Base-by-base conservation (phyloP, 2,888 invertebrate species). In the Chloroclystis v-ata region DNA sequence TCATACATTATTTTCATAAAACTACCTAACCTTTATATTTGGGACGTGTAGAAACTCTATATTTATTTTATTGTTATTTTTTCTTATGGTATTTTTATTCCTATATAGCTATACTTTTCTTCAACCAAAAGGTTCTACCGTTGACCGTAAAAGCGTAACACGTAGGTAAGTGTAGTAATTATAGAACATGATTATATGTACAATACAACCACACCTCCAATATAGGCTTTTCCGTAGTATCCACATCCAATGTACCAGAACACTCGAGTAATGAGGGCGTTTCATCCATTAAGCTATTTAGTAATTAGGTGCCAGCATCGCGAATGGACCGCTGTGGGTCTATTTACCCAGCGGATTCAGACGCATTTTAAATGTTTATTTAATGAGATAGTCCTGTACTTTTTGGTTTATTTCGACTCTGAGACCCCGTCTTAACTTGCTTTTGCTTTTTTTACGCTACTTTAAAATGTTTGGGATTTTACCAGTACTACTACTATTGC, bases 211-310 rank as follows among this genome's bases (percentile, higher is more conserved):
- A 20, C 20, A 20, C 5, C n/a, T n/a, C n/a, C 3, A 20, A 20
- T 5, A 20, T 5, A 20, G 20, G 37, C 33, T 2, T 25, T 29
- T 24, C 40, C 13, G 44, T 43, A 40, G 33, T 43, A 50, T 45
- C 49, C 44, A 13, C 47, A 37, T 43, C 43, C 49, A 40, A 54
- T 52, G 52, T 46, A 50, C 48, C 35, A 47, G 41, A 48, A 49
- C 69, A 73, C 74, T 78, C 61, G 53, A 57, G 59, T 79, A 80
- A 83, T 78, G 78, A 82, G 74, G 58, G 66, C 69, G 72, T 69
- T 72, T 71, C 70, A 75, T 76, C 74, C 80, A 80, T 79, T 82
- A 78, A 67, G 76, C 78, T 75, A 75, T 80, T 82, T 73, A 75
- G 78, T 79, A 81, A 82, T 80, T 82, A 80, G 79, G 79, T 77